Evolutionary conservation across 2,113 vertebrate genomes (phyloP).

Genomic region (Myotis yumanensis): DNA sequence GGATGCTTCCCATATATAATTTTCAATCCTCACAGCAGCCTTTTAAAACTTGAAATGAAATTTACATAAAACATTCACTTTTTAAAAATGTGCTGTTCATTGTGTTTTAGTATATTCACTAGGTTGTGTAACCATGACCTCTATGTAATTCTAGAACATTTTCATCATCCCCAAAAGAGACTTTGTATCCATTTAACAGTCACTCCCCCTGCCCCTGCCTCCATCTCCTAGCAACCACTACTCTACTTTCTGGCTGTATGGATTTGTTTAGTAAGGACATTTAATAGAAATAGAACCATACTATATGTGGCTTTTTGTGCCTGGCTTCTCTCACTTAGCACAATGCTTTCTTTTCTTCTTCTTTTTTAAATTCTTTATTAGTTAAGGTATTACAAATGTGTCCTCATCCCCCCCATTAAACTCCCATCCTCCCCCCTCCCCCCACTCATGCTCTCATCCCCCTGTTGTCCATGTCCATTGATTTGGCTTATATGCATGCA

Average conservation of each 20-base stretch:
- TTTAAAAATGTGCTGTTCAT: neutral
- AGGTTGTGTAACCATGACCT: neutral
- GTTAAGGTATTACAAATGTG: too few species aligned
- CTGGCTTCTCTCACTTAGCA: neutral
- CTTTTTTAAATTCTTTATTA: too few species aligned
- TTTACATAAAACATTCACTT: neutral
- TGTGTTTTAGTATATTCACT: neutral
- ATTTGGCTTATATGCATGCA: too few species aligned
- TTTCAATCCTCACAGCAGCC: neutral
- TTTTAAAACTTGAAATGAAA: constrained; percentile 28
- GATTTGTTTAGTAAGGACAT: neutral
- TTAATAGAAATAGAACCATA: neutral
- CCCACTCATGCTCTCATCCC: too few species aligned
- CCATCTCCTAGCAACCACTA: neutral
- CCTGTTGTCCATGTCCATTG: too few species aligned
- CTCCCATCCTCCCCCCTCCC: too few species aligned
- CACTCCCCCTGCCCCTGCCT: neutral
- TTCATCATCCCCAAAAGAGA: neutral
- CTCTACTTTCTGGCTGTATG: neutral
- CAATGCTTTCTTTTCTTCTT: neutral
- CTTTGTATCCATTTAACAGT: neutral
- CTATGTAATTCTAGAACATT: neutral
- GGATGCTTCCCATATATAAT: neutral
- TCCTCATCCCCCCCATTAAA: too few species aligned
- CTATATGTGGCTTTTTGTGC: neutral